Evolutionary conservation across 2,888 invertebrate species (phyloP).

Genomic region (Calameuta filiformis): DNA sequence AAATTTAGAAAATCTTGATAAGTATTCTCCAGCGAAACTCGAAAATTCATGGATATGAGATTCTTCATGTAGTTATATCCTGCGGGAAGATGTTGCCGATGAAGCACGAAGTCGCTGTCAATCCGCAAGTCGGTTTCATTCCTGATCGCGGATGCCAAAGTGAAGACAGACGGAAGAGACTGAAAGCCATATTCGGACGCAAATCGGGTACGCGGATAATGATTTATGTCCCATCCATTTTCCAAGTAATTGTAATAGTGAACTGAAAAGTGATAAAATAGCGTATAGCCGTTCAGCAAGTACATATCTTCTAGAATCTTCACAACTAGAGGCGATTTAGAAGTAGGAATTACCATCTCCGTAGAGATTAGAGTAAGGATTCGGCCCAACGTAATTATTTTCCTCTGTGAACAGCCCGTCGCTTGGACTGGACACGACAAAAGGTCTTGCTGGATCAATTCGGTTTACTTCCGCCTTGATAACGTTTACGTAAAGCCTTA

Average conservation of each 20-base stretch:
- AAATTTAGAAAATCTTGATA: slow-evolving; percentile 74
- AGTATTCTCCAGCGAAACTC: slow-evolving; percentile 69
- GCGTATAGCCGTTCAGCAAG: background rate
- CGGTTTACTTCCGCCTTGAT: slow-evolving; percentile 74
- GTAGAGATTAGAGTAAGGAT: slow-evolving; percentile 83
- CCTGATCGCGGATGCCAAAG: slow-evolving; percentile 73
- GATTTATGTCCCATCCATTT: slow-evolving; percentile 84
- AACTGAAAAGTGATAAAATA: slow-evolving; percentile 67
- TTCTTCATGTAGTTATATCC: slow-evolving; percentile 76
- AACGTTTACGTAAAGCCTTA: slow-evolving; percentile 83
- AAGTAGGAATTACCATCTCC: slow-evolving; percentile 78
- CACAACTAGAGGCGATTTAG: background rate
- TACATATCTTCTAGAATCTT: background rate
- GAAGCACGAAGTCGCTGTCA: slow-evolving; percentile 73
- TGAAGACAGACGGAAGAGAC: slow-evolving; percentile 81
- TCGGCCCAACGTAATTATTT: slow-evolving; percentile 80
- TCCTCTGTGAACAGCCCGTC: slow-evolving; percentile 81
- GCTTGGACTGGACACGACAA: slow-evolving; percentile 90
- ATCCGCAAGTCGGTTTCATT: slow-evolving; percentile 68
- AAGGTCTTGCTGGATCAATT: slow-evolving; percentile 75
- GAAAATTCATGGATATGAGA: slow-evolving; percentile 74
- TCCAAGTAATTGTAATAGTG: slow-evolving; percentile 90
- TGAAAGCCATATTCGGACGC: slow-evolving; percentile 97
- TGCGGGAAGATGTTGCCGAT: slow-evolving; percentile 88
- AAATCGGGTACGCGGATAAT: slow-evolving; percentile 86